A percentile compares a stretch with the other conserved stretches of the same genome.
These are phyloP conservation scores for Synanthedon andrenaeformis DNA, from an alignment of 2,888 invertebrate genomes.

Conservation along the genomic window DNA sequence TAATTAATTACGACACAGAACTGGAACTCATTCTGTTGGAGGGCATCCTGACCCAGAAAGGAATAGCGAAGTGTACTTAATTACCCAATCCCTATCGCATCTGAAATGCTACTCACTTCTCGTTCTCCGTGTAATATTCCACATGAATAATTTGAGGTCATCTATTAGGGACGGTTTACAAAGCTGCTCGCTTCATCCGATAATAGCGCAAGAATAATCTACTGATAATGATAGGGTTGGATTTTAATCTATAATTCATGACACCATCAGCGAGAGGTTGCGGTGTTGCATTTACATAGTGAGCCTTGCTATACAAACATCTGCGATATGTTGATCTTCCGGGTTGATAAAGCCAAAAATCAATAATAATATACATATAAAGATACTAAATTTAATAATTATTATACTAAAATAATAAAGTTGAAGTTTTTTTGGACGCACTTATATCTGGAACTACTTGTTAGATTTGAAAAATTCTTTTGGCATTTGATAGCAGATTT, in stretches of 20 bases:
- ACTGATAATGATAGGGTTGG: conserved; percentile 5
- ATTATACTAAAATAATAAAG: too few species aligned
- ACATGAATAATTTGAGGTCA: conserved; percentile 30
- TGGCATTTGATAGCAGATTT: not conserved
- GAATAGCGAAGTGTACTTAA: conserved; percentile 3
- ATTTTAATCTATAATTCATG: conserved; percentile 2
- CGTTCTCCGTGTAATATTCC: conserved; percentile 10
- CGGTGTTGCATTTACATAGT: not conserved
- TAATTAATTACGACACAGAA: conserved; percentile 4
- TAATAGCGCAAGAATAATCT: conserved; percentile 21
- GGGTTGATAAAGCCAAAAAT: too few species aligned
- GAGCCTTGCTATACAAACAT: not conserved
- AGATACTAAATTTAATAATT: too few species aligned
- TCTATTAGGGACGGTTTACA: conserved; percentile 16
- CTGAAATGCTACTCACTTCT: conserved; percentile 15
- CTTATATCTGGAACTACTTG: not conserved
- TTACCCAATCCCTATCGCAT: conserved; percentile 9
- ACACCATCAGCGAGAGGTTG: not conserved
- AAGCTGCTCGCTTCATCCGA: conserved; percentile 10
- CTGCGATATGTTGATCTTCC: not conserved
- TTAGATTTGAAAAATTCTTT: not conserved
- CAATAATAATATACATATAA: too few species aligned
- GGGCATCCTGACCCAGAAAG: not conserved
- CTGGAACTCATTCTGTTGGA: not conserved
- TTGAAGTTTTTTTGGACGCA: too few species aligned